These are phyloP conservation scores for Symphodus melops DNA, from an alignment of 2,113 vertebrate species.

Conservation along the genomic window DNA sequence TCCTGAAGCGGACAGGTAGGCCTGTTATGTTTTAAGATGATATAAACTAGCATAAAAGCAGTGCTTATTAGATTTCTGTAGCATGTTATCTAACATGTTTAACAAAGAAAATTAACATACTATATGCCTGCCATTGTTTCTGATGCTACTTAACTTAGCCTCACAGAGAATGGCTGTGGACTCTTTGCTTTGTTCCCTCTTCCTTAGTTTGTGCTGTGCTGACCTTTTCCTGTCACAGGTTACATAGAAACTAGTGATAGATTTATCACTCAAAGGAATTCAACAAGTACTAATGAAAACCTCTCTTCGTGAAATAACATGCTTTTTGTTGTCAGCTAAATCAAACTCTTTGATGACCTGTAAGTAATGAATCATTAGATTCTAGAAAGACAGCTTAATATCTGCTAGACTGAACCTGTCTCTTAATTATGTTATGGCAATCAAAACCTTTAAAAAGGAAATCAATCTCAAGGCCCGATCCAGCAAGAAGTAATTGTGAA, in stretches of 20 bases:
- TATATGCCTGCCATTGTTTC: neutral
- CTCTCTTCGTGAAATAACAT: neutral
- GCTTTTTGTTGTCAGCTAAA: slow-evolving; percentile 1
- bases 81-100: neutral
- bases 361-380: slow-evolving; percentile 27
- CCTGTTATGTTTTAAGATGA: too few relatives aligned
- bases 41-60: too few relatives aligned
- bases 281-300: too few relatives aligned
- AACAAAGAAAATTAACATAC: neutral
- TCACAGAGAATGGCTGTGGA: neutral
- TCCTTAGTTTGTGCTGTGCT: neutral
- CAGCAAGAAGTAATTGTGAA: neutral
- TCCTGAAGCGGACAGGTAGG: too few relatives aligned
- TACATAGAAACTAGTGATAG: neutral
- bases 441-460: neutral
- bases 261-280: neutral
- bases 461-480: neutral
- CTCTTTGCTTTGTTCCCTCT: neutral
- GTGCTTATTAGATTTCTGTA: too few relatives aligned
- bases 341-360: slow-evolving; percentile 4
- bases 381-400: neutral
- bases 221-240: neutral
- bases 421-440: neutral
- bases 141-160: neutral
- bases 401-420: neutral